phyloP scores from a whole-genome alignment of 2,113 vertebrate genomes.

The Mesocricetus auratus region DNA sequence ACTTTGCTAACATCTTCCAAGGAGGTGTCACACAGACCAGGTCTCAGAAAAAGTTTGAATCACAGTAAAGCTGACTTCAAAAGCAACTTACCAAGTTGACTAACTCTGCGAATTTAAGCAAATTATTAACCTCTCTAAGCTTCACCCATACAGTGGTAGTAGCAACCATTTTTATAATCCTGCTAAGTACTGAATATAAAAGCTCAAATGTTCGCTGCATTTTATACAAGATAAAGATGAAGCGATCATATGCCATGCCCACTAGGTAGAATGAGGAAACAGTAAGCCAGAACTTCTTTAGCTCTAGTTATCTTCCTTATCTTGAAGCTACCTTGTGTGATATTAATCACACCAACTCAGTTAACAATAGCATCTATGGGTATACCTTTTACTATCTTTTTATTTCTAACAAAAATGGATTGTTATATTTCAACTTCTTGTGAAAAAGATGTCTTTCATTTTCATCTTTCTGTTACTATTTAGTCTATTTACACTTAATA shows the following conservation, averaged over 20 bases:
- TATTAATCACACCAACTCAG: conserved; percentile 16
- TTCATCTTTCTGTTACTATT: not conserved
- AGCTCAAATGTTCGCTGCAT: conserved; percentile 25
- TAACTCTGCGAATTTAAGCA: not conserved
- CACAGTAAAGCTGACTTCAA: conserved; percentile 35
- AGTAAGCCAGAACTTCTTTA: not conserved
- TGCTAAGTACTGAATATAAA: not conserved
- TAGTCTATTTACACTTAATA: not conserved
- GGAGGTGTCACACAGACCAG: not conserved
- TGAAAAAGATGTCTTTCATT: not conserved
- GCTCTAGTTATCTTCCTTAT: conserved; percentile 9
- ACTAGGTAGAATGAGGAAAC: not conserved
- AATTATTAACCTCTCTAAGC: not conserved
- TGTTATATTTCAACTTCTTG: not conserved
- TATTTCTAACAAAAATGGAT: not conserved
- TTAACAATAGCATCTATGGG: not conserved
- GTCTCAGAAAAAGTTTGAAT: not conserved
- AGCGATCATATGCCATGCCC: not conserved
- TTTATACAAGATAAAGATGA: not conserved
- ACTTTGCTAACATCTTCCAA: not conserved
- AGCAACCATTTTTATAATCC: conserved; percentile 18
- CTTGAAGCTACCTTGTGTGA: not conserved
- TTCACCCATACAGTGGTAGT: not conserved
- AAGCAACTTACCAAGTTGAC: not conserved
- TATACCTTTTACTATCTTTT: not conserved